Evolutionary conservation across 2,797 vertebrate genomes (phyloP).

Genomic region (Dryobates pubescens): DNA sequence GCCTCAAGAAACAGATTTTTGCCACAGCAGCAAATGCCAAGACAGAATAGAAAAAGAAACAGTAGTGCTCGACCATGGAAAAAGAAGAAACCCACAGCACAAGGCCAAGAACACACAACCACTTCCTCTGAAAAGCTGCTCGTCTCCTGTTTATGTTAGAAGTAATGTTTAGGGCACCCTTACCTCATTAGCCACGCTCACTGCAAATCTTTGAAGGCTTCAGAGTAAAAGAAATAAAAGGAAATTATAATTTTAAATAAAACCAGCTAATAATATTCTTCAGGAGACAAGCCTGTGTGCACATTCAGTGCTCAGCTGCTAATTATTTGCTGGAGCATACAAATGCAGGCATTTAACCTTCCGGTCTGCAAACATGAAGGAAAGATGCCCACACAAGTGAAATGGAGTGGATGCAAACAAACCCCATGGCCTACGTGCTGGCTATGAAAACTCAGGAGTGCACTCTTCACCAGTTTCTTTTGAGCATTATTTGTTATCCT

Average conservation of each 20-base stretch:
- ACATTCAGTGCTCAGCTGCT: neutral
- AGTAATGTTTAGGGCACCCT: neutral
- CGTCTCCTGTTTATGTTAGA: constrained; percentile 10
- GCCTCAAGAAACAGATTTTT: neutral
- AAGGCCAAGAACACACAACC: constrained; percentile 53
- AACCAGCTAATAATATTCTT: neutral
- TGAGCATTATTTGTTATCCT: accelerated
- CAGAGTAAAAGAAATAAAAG: neutral
- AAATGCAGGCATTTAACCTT: neutral
- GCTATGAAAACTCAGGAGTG: neutral
- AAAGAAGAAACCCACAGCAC: constrained; percentile 50
- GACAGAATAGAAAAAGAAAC: constrained; percentile 11
- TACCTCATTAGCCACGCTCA: neutral
- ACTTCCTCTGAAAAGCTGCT: constrained; percentile 54
- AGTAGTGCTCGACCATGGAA: constrained; percentile 10
- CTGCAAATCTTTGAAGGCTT: neutral
- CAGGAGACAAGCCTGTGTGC: neutral
- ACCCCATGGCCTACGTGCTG: neutral
- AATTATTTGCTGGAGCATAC: neutral
- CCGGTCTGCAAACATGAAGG: neutral
- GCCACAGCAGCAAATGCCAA: neutral
- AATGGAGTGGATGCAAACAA: neutral
- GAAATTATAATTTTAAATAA: neutral
- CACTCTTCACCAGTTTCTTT: neutral
- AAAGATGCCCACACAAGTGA: neutral